A percentile compares a stretch with the other conserved stretches of the same genome.
Evolutionary conservation across 2,888 invertebrate genomes (phyloP).

Genomic region (Scelioninae gen. 1): DNA sequence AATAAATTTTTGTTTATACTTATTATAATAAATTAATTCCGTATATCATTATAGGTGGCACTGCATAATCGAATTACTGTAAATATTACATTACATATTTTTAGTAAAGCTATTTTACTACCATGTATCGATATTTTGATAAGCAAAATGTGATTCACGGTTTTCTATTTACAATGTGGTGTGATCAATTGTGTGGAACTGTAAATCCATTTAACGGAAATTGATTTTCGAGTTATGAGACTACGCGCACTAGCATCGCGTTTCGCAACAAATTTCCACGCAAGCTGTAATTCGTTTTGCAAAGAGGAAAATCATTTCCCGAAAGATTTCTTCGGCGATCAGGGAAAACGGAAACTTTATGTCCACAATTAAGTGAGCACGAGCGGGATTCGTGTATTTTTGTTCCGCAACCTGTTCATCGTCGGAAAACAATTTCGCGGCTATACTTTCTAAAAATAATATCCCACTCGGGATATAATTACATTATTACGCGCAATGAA

Average conservation of each 20-base stretch:
- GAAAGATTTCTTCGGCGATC: slow-evolving; percentile 44
- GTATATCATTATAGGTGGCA: no score
- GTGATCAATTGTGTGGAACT: slow-evolving; percentile 56
- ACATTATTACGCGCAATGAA: slow-evolving; percentile 13
- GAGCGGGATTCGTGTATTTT: not conserved
- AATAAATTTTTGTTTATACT: no score
- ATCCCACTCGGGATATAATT: not conserved
- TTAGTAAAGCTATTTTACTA: not conserved
- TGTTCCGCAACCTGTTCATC: not conserved
- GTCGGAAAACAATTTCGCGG: not conserved
- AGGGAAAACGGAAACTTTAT: slow-evolving; percentile 12
- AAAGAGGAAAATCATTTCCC: slow-evolving; percentile 42
- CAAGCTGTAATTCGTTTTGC: slow-evolving; percentile 52
- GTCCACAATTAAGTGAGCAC: slow-evolving; percentile 25
- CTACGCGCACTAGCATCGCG: slow-evolving; percentile 31
- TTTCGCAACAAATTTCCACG: slow-evolving; percentile 59
- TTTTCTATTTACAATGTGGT: slow-evolving; percentile 45
- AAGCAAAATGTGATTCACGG: slow-evolving; percentile 36
- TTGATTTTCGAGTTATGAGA: slow-evolving; percentile 65
- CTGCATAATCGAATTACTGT: no score
- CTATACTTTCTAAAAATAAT: slow-evolving; percentile 1
- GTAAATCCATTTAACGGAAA: slow-evolving; percentile 65
- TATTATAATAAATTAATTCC: no score
- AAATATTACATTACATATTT: no score
- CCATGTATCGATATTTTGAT: slow-evolving; percentile 14